Percentiles rank a stretch among this genome's conserved stretches.
Conservation (phyloP, 2,797 vertebrate genomes). For the Sebastes kiyomatsui region DNA sequence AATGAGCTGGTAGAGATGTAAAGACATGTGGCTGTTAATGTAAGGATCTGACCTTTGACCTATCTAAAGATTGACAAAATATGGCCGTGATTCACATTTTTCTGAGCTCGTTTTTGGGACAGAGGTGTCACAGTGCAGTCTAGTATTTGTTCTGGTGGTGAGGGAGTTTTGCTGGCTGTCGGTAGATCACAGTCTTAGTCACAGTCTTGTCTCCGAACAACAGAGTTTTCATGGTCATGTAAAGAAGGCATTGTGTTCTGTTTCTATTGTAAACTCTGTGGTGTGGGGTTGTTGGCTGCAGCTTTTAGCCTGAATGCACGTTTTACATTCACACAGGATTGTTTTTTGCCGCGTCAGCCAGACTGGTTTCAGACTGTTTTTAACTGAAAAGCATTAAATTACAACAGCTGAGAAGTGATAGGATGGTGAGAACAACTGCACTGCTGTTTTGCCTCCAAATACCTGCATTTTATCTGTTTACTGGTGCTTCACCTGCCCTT, state of each 20-base stretch:
- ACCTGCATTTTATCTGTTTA: constrained; percentile 24
- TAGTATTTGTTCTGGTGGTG: neutral
- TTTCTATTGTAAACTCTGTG: constrained; percentile 51
- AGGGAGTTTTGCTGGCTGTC: neutral
- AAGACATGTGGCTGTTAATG: neutral
- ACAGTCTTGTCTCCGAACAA: constrained; percentile 22
- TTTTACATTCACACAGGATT: constrained; percentile 6
- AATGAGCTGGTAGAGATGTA: neutral
- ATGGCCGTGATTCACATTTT: neutral
- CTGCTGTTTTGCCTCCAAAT: constrained; percentile 37
- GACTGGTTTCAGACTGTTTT: neutral
- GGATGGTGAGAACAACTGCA: neutral
- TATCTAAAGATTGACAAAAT: neutral
- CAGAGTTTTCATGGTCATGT: constrained; percentile 22
- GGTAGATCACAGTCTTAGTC: neutral
- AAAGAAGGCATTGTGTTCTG: constrained; percentile 32
- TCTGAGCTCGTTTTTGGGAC: neutral
- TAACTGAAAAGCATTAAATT: constrained; percentile 12
- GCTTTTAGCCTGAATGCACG: neutral
- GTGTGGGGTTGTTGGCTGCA: neutral
- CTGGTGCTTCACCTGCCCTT: constrained; percentile 37
- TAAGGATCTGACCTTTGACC: neutral
- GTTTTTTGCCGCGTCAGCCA: neutral
- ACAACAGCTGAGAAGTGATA: neutral
- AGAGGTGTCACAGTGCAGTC: neutral